Conservation (phyloP, 2,113 vertebrate genomes). For the Clarias batrachus region DNA sequence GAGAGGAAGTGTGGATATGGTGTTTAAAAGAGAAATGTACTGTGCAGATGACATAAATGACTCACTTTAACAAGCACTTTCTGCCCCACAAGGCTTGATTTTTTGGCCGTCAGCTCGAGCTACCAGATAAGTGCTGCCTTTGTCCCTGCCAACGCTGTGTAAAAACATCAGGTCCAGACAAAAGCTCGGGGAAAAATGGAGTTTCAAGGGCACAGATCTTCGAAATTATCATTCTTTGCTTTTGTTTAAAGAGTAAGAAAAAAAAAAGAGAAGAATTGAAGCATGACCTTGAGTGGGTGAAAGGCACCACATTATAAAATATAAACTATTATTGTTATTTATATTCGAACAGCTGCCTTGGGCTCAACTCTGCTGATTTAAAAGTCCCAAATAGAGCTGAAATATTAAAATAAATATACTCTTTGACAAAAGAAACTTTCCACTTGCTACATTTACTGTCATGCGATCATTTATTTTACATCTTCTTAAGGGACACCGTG, state of each 20-base stretch:
- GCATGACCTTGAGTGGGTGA: not conserved
- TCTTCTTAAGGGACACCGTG: too few species aligned
- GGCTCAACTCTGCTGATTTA: not conserved
- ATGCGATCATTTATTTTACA: too few species aligned
- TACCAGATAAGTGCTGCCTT: conserved; percentile 15
- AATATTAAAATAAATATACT: not conserved
- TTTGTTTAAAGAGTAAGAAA: not conserved
- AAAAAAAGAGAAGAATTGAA: not conserved
- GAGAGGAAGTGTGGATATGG: not conserved
- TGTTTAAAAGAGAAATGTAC: conserved; percentile 5
- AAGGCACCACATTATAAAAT: not conserved
- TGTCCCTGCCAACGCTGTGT: not conserved
- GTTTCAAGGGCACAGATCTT: conserved; percentile 3
- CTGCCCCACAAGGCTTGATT: not conserved
- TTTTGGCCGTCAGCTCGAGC: not conserved
- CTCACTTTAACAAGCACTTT: conserved; percentile 10
- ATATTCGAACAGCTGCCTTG: not conserved
- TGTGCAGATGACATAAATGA: conserved; percentile 11
- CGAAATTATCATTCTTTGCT: not conserved
- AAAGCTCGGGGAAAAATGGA: not conserved
- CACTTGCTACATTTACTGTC: too few species aligned
- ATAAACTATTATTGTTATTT: not conserved
- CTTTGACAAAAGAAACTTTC: too few species aligned
- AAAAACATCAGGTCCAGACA: conserved; percentile 5
- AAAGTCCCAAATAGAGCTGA: not conserved